Evolutionary conservation across 2,113 vertebrate genomes (phyloP).

Genomic region (Cariama cristata): DNA sequence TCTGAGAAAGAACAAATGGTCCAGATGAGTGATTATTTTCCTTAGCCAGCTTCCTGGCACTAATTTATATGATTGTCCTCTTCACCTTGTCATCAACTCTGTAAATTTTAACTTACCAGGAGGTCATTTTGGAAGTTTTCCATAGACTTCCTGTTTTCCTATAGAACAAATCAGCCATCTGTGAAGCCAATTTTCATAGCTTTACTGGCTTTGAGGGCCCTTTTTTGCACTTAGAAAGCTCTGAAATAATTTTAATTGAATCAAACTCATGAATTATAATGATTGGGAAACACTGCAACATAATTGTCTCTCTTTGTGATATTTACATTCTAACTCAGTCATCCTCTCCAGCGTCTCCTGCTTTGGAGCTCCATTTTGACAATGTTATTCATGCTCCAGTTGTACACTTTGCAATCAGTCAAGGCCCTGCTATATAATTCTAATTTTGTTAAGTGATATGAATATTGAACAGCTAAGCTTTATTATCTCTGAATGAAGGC

Average conservation of each 20-base stretch:
- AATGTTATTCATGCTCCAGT: background rate
- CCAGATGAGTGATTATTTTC: constrained; percentile 29
- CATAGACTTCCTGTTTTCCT: constrained; percentile 35
- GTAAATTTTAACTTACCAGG: background rate
- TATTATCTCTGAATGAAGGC: constrained; percentile 8
- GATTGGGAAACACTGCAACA: background rate
- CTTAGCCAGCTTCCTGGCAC: background rate
- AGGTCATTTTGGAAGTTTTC: constrained; percentile 15
- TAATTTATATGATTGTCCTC: background rate
- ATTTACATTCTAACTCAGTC: constrained; percentile 17
- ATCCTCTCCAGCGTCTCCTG: background rate
- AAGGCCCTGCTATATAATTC: background rate
- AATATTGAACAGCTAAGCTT: constrained; percentile 33
- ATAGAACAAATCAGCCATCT: constrained; percentile 50
- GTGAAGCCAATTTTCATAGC: constrained; percentile 62
- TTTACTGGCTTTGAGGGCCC: background rate
- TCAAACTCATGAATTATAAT: constrained; percentile 13
- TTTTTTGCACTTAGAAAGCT: constrained; percentile 39
- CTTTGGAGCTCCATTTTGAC: constrained; percentile 10
- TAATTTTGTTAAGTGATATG: constrained; percentile 23
- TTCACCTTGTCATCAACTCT: constrained; percentile 26
- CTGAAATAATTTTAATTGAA: constrained; percentile 66
- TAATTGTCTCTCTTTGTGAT: constrained; percentile 9
- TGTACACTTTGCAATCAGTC: background rate
- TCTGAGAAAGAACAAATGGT: background rate